phyloP scores from a whole-genome alignment of 2,113 vertebrate species.

The Sisor rabdophorus region DNA sequence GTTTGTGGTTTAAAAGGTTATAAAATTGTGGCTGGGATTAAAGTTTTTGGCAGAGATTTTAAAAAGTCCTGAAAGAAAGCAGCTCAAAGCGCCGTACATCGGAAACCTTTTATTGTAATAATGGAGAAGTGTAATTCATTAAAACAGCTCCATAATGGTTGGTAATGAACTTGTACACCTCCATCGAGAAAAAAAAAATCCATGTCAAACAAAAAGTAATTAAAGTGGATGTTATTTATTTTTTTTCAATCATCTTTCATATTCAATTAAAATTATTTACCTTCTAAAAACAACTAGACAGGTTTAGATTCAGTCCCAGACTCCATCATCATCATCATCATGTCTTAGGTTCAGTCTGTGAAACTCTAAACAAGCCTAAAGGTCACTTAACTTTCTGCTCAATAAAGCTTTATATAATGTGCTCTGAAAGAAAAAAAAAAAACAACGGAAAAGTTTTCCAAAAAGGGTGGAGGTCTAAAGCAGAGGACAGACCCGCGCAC shows the following conservation, averaged over 20 bases:
- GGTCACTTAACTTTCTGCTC: conserved; percentile 47
- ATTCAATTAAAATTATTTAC: not conserved
- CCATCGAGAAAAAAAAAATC: not conserved
- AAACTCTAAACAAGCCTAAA: conserved; percentile 58
- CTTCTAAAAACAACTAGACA: conserved; percentile 12
- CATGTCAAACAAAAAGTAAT: conserved; percentile 22
- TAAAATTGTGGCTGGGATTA: too few species aligned
- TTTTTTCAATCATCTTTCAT: conserved; percentile 8
- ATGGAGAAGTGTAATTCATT: conserved; percentile 20
- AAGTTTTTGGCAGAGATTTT: too few species aligned
- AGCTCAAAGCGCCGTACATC: not conserved
- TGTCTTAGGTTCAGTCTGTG: not conserved
- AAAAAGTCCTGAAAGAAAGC: not conserved
- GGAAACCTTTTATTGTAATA: conserved; percentile 45
- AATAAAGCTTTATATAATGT: conserved; percentile 51
- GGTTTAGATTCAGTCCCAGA: not conserved
- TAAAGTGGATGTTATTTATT: conserved; percentile 13
- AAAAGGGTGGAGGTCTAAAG: conserved; percentile 48
- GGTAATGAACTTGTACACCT: not conserved
- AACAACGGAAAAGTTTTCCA: too few species aligned
- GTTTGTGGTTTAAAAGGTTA: too few species aligned
- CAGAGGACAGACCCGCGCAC: not conserved
- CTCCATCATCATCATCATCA: not conserved
- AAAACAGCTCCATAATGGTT: conserved; percentile 27
- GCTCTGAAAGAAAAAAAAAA: conserved; percentile 53